Base-by-base conservation (phyloP, 2,888 invertebrate genomes). In the Chloromyia formosa region DNA sequence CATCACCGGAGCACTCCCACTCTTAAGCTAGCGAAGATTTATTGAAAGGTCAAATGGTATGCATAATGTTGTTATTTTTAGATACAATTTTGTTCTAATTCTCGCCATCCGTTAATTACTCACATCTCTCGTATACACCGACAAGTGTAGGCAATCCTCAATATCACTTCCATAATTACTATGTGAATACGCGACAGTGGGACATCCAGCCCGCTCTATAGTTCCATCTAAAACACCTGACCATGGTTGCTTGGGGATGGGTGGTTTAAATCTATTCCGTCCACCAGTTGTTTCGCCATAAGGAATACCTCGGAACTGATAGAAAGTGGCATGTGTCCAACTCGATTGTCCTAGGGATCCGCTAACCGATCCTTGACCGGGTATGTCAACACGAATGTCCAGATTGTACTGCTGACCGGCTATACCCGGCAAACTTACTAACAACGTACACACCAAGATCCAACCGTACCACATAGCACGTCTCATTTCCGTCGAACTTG, bases 1-100 rank as follows among this genome's bases (percentile, higher is more conserved):
- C 80, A 82, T 80, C 7, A 82, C 81, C 2, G 82, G 82, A 18
- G 61, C 42, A 45, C 35, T 60, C 5, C 61, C 75, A 16, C 12
- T 23, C 14, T 2, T n/a, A 5, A n/a, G 49, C 49, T 49, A 49
- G 20, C 12, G 20, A 45, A 62, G 40, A 35, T 10, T 5, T 10
- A 20, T 10, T 22, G 20, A n/a, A 22, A 10, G 10, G 18, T 56
- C 18, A 10, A 54, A 5, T 54, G 16, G 5, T 54, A 5, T 54
- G 12, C 54, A n/a, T 10, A 42, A 42, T 42, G 27, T 35, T 7
- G 16, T n/a, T 49, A 49, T 49, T 49, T n/a, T 49, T 7, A 10
- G 49, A 49, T 5, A 49, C 49, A 49, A n/a, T 49, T n/a, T n/a
- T n/a, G n/a, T n/a, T n/a, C n/a, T n/a, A n/a, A n/a, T n/a, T n/a